Evolutionary conservation across 2,113 vertebrate species (phyloP).

Genomic region (Varanus salvator): DNA sequence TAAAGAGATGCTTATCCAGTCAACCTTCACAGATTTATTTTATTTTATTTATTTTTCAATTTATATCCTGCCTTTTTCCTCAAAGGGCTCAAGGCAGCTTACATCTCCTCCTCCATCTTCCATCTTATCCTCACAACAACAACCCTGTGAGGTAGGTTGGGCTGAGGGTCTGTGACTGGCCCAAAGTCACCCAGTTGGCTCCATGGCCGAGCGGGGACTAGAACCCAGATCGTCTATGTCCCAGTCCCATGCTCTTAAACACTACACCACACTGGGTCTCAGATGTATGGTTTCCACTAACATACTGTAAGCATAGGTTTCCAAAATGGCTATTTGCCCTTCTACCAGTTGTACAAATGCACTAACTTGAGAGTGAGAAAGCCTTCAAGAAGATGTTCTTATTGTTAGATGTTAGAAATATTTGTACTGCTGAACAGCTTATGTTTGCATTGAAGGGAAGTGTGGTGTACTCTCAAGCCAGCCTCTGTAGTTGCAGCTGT

Average conservation of each 20-base stretch:
- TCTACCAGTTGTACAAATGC: neutral
- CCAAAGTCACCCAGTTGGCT: no score
- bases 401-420: neutral
- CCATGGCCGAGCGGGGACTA: no score
- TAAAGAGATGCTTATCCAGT: neutral
- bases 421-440: neutral
- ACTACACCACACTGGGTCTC: no score
- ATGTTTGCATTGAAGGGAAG: neutral
- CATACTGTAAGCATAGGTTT: neutral
- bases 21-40: conserved; percentile 10
- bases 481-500: neutral
- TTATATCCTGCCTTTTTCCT: no score
- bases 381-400: neutral
- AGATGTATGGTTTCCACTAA: neutral
- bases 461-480: neutral
- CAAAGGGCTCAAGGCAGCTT: no score
- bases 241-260: no score
- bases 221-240: no score
- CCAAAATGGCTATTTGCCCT: neutral
- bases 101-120: no score
- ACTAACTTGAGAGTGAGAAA: neutral
- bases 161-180: no score
- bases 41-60: no score
- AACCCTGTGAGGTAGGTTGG: no score
- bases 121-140: no score